A percentile compares a stretch with the other conserved stretches of the same genome.
phyloP scores from a whole-genome alignment of 1,140 invertebrate genomes.

The Cataglyphis hispanica region DNA sequence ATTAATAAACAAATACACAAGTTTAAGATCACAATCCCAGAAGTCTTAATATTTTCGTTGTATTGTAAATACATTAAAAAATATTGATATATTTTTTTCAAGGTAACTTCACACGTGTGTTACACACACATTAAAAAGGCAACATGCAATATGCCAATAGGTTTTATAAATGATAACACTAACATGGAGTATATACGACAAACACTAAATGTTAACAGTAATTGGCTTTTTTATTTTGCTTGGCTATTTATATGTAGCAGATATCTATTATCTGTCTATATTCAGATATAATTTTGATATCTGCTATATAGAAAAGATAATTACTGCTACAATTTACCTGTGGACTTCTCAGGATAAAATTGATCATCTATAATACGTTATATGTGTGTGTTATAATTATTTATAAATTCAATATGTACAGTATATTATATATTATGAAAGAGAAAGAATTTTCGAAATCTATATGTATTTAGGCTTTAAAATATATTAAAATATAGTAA shows the following conservation, averaged over 20 bases:
- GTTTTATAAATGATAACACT: slow-evolving; percentile 16
- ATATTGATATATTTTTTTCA: slow-evolving; percentile 23
- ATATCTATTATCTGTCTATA: slow-evolving; percentile 23
- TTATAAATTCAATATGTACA: slow-evolving; percentile 63
- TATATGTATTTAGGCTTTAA: slow-evolving; percentile 47
- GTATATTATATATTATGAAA: slow-evolving; percentile 56
- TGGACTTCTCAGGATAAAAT: slow-evolving; percentile 22
- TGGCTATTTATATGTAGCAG: slow-evolving; percentile 18
- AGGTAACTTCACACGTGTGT: slow-evolving; percentile 8
- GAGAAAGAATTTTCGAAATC: slow-evolving; percentile 36
- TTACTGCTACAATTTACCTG: neutral
- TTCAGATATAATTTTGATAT: slow-evolving; percentile 41
- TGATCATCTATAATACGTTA: slow-evolving; percentile 26
- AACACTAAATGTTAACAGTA: no score
- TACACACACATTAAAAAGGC: neutral
- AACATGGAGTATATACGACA: neutral
- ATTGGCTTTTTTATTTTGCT: neutral
- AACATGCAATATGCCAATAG: slow-evolving; percentile 21
- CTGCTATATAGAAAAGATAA: slow-evolving; percentile 35
- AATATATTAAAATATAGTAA: slow-evolving; percentile 51
- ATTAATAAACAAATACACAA: slow-evolving; percentile 48
- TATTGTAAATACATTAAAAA: slow-evolving; percentile 20
- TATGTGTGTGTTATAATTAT: slow-evolving; percentile 20
- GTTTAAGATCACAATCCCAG: slow-evolving; percentile 16
- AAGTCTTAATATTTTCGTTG: neutral